Evolutionary conservation across 2,888 invertebrate species (phyloP).

Genomic region (Thumatha senex): DNA sequence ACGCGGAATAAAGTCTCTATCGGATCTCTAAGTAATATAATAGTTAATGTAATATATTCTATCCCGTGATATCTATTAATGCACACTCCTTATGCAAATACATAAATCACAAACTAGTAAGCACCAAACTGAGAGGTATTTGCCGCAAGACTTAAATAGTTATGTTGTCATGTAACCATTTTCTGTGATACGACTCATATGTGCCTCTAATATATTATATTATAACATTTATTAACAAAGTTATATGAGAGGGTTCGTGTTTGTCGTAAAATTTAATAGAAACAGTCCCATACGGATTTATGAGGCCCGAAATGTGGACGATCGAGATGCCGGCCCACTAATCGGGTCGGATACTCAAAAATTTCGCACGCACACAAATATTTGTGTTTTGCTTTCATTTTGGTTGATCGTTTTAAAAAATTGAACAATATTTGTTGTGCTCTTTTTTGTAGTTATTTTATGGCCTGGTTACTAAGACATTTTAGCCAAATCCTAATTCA

Average conservation of each 20-base stretch:
- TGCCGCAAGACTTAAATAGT: conserved; percentile 38
- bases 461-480: too few species aligned
- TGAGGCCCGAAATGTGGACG: conserved; percentile 48
- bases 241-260: conserved; percentile 71
- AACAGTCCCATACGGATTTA: conserved; percentile 69
- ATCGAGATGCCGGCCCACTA: conserved; percentile 50
- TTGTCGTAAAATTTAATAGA: conserved; percentile 79
- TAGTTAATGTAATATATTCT: not conserved
- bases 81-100: conserved; percentile 14
- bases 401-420: conserved; percentile 21
- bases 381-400: conserved; percentile 42
- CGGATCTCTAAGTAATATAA: too few species aligned
- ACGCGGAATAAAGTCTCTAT: too few species aligned
- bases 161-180: conserved; percentile 20
- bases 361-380: conserved; percentile 44
- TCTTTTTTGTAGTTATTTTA: too few species aligned
- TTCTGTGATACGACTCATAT: conserved; percentile 50
- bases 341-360: conserved; percentile 49
- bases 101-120: conserved; percentile 33
- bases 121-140: conserved; percentile 17
- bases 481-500: too few species aligned
- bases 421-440: conserved; percentile 13
- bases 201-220: conserved; percentile 68
- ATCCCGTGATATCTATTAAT: conserved; percentile 4
- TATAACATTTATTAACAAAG: conserved; percentile 79